Conservation (phyloP, 2,797 vertebrate species). For the Cichlasoma orientale region DNA sequence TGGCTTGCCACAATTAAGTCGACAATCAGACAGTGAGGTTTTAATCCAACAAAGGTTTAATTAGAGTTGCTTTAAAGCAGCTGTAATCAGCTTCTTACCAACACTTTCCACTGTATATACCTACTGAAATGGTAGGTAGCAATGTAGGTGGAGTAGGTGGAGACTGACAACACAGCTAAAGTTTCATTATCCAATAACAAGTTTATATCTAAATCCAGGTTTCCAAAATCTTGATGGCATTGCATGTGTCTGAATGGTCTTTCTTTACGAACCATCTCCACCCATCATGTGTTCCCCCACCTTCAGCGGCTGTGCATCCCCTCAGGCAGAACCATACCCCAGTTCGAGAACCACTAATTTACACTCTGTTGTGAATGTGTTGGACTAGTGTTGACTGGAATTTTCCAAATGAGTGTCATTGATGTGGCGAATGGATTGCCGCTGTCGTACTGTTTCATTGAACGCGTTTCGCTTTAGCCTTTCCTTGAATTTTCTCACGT, state of each 20-base stretch:
- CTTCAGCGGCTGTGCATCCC: not conserved
- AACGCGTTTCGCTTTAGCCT: not conserved
- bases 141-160: not conserved
- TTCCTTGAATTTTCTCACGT: not conserved
- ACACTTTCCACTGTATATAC: not conserved
- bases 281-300: not conserved
- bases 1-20: not conserved
- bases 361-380: not conserved
- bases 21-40: not conserved
- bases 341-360: constrained; percentile 5
- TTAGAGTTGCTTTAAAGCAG: not conserved
- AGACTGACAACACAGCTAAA: too few relatives aligned
- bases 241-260: not conserved
- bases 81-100: not conserved
- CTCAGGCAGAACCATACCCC: not conserved
- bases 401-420: not conserved
- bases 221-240: not conserved
- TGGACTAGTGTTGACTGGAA: not conserved
- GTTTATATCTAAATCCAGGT: not conserved
- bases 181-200: not conserved
- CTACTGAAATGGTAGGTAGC: not conserved
- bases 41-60: not conserved
- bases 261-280: not conserved
- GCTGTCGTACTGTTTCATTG: not conserved
- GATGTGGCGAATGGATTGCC: not conserved